phyloP scores from a whole-genome alignment of 37 sponge, comb jelly and placozoan genomes.

The Ianthella basta region DNA sequence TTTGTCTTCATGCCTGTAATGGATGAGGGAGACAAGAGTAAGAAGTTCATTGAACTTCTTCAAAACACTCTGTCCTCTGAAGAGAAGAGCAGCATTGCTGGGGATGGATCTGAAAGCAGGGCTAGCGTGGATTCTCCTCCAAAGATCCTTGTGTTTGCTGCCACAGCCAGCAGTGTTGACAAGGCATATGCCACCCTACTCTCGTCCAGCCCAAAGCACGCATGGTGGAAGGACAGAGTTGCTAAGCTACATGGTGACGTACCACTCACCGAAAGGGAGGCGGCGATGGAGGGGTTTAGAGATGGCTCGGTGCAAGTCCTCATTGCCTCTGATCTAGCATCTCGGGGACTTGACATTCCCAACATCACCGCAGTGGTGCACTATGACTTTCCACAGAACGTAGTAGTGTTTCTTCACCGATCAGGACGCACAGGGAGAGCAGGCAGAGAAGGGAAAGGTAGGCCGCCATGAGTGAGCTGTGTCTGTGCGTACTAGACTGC shows the following conservation, averaged over 20 bases:
- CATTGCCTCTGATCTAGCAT: constrained; percentile 71
- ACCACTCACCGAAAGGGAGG: constrained; percentile 20
- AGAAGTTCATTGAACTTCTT: neutral
- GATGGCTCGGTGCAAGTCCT: constrained; percentile 50
- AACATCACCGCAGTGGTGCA: constrained; percentile 70
- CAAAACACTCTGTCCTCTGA: neutral
- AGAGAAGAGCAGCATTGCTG: neutral
- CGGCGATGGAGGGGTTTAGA: constrained; percentile 41
- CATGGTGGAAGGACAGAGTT: constrained; percentile 25
- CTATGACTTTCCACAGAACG: constrained; percentile 83
- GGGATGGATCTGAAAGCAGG: no score
- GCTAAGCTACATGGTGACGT: constrained; percentile 45
- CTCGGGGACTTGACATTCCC: constrained; percentile 81
- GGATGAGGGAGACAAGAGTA: neutral
- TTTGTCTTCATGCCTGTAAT: constrained; percentile 35
- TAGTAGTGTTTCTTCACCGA: constrained; percentile 78
- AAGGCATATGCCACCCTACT: neutral
- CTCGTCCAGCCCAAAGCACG: neutral
- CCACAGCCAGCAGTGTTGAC: neutral
- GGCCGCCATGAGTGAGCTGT: neutral
- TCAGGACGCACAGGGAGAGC: constrained; percentile 86
- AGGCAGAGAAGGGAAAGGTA: constrained; percentile 73
- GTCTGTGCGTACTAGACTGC: no score
- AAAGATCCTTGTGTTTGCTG: constrained; percentile 34
- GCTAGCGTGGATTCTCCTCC: neutral